phyloP scores from a whole-genome alignment of 2,797 vertebrate species.

The Agapornis canus region DNA sequence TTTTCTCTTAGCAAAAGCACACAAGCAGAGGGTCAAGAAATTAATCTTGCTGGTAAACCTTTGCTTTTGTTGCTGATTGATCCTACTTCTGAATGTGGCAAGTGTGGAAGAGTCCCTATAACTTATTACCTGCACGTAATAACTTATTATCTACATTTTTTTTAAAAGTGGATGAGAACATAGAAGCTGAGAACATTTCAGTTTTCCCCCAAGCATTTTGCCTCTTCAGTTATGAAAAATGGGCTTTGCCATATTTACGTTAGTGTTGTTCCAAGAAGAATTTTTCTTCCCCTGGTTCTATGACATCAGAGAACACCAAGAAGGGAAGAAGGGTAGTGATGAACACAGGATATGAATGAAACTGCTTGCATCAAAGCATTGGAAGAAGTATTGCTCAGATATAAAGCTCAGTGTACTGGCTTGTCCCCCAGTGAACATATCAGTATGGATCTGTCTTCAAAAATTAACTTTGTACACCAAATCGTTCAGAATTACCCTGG shows the following conservation, averaged over 20 bases:
- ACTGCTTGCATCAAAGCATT: background rate
- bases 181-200: background rate
- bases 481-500: background rate
- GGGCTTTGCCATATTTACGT: fast-evolving
- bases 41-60: background rate
- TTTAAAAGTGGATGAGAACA: background rate
- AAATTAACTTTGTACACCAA: background rate
- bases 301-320: background rate
- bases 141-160: background rate
- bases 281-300: background rate
- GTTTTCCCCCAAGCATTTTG: background rate
- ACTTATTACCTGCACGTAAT: background rate
- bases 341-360: background rate
- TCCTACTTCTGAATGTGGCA: background rate
- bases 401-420: background rate
- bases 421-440: background rate
- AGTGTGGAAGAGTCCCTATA: background rate
- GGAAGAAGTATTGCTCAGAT: background rate
- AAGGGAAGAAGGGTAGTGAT: background rate
- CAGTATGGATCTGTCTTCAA: background rate
- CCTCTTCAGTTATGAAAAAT: background rate
- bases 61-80: fast-evolving
- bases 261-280: background rate
- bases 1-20: background rate
- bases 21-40: background rate